phyloP scores from a whole-genome alignment of 2,888 invertebrate species.

The Stictocephala bisonia region DNA sequence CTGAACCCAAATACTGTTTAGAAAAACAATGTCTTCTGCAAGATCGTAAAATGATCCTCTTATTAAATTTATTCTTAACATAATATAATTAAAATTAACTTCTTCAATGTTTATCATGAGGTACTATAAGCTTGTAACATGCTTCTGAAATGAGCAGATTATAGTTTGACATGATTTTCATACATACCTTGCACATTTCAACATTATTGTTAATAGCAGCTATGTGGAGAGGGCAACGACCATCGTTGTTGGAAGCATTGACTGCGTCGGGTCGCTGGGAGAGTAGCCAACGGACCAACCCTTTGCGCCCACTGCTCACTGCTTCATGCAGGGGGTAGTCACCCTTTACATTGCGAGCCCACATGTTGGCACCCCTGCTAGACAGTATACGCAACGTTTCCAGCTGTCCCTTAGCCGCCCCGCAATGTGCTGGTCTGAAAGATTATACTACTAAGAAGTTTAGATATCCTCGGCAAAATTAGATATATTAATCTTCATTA shows the following conservation, averaged over 20 bases:
- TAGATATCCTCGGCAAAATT: neutral
- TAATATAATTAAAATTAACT: conserved; percentile 38
- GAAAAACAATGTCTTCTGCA: too few relatives aligned
- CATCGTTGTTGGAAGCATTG: conserved; percentile 91
- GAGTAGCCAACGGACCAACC: conserved; percentile 89
- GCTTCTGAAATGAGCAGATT: too few relatives aligned
- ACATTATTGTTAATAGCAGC: conserved; percentile 94
- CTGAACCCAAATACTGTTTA: too few relatives aligned
- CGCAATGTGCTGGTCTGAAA: conserved; percentile 87
- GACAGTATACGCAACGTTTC: conserved; percentile 84
- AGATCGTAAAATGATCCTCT: too few relatives aligned
- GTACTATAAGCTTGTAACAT: too few relatives aligned
- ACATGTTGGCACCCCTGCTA: conserved; percentile 86
- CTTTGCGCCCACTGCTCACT: conserved; percentile 89
- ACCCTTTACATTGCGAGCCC: conserved; percentile 92
- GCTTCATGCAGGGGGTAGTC: conserved; percentile 97
- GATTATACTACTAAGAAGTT: neutral
- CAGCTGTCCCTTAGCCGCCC: conserved; percentile 95
- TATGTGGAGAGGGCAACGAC: conserved; percentile 92
- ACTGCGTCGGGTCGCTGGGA: conserved; percentile 85
- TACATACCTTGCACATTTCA: conserved; percentile 88
- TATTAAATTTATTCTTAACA: conserved; percentile 56
- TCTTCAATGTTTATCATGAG: too few relatives aligned
- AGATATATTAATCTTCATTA: too few relatives aligned
- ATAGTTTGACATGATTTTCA: too few relatives aligned